Evolutionary conservation across 1,140 invertebrate species (phyloP).

Genomic region (Chrysopa pallens): DNA sequence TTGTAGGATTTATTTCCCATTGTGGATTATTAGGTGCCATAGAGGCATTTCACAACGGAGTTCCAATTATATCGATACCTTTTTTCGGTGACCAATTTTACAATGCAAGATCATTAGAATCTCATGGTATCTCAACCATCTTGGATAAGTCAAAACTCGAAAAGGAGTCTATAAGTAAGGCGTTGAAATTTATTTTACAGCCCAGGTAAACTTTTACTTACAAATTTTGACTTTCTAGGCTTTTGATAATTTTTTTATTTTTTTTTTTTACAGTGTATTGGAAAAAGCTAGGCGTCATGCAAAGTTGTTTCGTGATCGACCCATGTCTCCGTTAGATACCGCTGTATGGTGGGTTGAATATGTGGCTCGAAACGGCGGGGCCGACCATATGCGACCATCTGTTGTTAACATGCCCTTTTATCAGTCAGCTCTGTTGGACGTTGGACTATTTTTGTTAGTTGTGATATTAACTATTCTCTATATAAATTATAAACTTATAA

Average conservation of each 20-base stretch:
- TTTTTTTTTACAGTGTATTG: too few species aligned
- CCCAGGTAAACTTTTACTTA: slow-evolving; percentile 27
- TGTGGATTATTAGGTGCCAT: slow-evolving; percentile 54
- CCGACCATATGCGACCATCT: slow-evolving; percentile 28
- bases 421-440: slow-evolving; percentile 40
- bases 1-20: slow-evolving; percentile 50
- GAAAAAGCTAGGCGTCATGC: slow-evolving; percentile 27
- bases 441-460: slow-evolving; percentile 21
- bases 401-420: slow-evolving; percentile 35
- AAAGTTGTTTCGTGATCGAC: slow-evolving; percentile 31
- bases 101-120: slow-evolving; percentile 33
- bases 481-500: neutral
- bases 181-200: slow-evolving; percentile 32
- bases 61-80: slow-evolving; percentile 55
- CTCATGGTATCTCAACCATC: slow-evolving; percentile 36
- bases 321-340: slow-evolving; percentile 28
- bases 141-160: slow-evolving; percentile 32
- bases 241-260: too few species aligned
- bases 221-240: too few species aligned
- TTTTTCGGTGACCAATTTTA: slow-evolving; percentile 46
- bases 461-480: slow-evolving; percentile 1
- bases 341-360: slow-evolving; percentile 44
- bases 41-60: slow-evolving; percentile 52
- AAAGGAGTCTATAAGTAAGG: slow-evolving; percentile 33
- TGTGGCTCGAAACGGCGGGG: slow-evolving; percentile 31